A percentile compares a stretch with the other conserved stretches of the same genome.
phyloP scores from a whole-genome alignment of 2,888 invertebrate genomes.

The Macroteleia sp. region DNA sequence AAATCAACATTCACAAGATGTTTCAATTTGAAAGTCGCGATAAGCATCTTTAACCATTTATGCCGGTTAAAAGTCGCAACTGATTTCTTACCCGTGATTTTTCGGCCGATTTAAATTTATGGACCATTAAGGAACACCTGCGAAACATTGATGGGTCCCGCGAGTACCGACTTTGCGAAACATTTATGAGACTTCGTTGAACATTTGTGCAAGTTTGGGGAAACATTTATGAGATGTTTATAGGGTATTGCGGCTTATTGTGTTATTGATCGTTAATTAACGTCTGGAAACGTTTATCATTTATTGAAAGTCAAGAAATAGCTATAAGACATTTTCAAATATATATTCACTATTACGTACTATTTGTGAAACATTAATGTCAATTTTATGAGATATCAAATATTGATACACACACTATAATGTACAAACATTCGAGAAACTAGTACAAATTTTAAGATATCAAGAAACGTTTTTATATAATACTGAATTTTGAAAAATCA shows the following conservation, averaged over 20 bases:
- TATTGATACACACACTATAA: too few species aligned
- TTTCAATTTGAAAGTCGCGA: conserved; percentile 11
- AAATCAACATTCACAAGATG: conserved; percentile 8
- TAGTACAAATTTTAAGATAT: too few species aligned
- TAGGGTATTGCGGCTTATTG: neutral
- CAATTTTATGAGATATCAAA: too few species aligned
- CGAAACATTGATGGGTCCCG: conserved; percentile 2
- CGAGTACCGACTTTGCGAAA: neutral
- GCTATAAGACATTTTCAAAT: too few species aligned
- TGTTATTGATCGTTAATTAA: conserved; percentile 3
- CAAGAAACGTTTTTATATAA: too few species aligned
- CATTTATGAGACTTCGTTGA: neutral
- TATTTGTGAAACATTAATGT: too few species aligned
- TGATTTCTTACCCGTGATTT: conserved; percentile 11
- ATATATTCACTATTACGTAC: too few species aligned
- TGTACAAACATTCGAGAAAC: too few species aligned
- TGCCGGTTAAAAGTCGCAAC: neutral
- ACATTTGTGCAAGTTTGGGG: neutral
- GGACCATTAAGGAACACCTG: neutral
- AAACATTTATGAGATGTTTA: conserved; percentile 1
- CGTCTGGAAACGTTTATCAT: neutral
- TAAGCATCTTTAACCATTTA: neutral
- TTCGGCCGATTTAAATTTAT: neutral
- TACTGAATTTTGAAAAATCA: too few species aligned
- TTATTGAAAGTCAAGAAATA: too few species aligned